Base-by-base conservation (phyloP, 2,888 invertebrate genomes). In the Lithosia quadra region DNA sequence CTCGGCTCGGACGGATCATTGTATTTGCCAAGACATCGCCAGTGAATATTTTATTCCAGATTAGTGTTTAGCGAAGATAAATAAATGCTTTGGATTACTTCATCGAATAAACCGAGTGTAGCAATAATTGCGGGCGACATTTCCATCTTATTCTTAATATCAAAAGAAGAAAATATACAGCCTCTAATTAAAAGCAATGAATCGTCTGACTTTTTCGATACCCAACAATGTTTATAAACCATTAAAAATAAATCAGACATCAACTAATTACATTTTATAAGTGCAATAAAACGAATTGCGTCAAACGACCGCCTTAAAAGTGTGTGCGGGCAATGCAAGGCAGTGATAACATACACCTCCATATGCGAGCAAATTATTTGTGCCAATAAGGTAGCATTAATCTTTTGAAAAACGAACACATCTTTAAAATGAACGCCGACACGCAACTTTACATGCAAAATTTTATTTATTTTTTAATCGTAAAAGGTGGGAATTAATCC, bases 11-110 rank as follows among this genome's bases (percentile, higher is more conserved):
- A 88, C 84, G 85, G 86, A 89, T 90, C 90, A 90, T 90, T 88
- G 86, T 86, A 88, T 87, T 87, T 89, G 86, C 84, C 83, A 85
- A 90, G 86, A 87, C 82, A 85, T 87, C 84, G 87, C 84, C 86
- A 89, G 89, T 91, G 92, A 90, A 92, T 90, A 90, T 90, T 91
- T 90, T 87, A 90, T 86, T 85, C 83, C 80, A 84, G 86, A 90
- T 91, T 89, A 88, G 87, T 90, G 87, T 76, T 83, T 74, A 81
- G 63, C 72, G 71, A 86, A 90, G 88, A 88, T 90, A 90, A 91
- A 91, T 91, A 90, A 87, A 86, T 83, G 75, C 75, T 81, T 83
- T 78, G 65, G 84, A 88, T 85, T 75, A 79, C 83, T 85, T 84
- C 77, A 86, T 82, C 82, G 73, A 76, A 79, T 80, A 76, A 78